phyloP scores from a whole-genome alignment of 2,888 invertebrate species.

The Tetropium fuscum region DNA sequence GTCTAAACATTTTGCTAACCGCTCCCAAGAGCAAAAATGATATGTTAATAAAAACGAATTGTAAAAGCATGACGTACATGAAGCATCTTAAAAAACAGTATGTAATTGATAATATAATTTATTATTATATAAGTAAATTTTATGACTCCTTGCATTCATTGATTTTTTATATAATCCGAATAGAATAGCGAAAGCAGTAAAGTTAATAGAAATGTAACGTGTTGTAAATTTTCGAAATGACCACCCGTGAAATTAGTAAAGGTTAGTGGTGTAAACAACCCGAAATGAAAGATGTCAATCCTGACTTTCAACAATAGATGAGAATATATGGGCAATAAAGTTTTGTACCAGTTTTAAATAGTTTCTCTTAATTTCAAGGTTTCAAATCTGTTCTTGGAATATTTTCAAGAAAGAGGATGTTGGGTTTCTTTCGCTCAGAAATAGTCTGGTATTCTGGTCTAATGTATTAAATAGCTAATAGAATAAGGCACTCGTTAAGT shows the following conservation, averaged over 20 bases:
- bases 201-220: constrained; percentile 37
- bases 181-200: constrained; percentile 28
- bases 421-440: constrained; percentile 24
- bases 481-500: too few relatives aligned
- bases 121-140: too few relatives aligned
- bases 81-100: too few relatives aligned
- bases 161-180: constrained; percentile 29
- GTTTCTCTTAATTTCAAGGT: constrained; percentile 26
- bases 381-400: constrained; percentile 27
- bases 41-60: too few relatives aligned
- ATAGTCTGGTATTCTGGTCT: background rate
- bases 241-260: constrained; percentile 53
- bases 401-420: background rate
- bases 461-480: background rate
- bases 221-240: constrained; percentile 46
- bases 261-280: constrained; percentile 51
- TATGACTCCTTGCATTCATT: constrained; percentile 32
- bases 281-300: constrained; percentile 45
- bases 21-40: too few relatives aligned
- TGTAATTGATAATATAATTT: too few relatives aligned
- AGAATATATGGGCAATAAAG: constrained; percentile 44
- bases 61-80: too few relatives aligned
- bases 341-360: constrained; percentile 29
- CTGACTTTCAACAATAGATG: constrained; percentile 34
- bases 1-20: too few relatives aligned